These are phyloP conservation scores for Dendrophyllia cribrosa DNA, from an alignment of 64 coral and sea anemone genomes.

Conservation along the genomic window DNA sequence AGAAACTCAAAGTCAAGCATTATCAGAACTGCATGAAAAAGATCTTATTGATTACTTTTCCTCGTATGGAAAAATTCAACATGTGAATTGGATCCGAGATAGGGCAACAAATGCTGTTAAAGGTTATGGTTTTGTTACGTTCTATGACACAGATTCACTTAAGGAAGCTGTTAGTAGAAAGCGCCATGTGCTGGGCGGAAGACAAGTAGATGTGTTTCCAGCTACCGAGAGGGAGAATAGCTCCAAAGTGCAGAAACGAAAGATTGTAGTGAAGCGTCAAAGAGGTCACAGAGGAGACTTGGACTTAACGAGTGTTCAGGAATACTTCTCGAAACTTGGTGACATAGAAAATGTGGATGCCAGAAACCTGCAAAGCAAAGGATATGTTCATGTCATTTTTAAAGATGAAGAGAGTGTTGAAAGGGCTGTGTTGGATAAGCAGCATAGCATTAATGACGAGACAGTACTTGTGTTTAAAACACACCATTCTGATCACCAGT, in stretches of 20 bases:
- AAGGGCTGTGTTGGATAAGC: neutral
- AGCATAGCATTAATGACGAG: neutral
- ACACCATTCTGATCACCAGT: neutral
- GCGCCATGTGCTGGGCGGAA: neutral
- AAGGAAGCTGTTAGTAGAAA: neutral
- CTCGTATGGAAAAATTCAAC: neutral
- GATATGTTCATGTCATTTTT: neutral
- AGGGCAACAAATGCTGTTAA: neutral
- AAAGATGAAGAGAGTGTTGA: constrained; percentile 18
- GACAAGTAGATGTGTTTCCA: constrained; percentile 1
- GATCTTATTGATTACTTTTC: constrained; percentile 19
- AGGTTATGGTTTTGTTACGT: constrained; percentile 4
- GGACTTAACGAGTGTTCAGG: neutral
- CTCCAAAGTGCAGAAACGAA: neutral
- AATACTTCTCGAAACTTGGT: constrained; percentile 7
- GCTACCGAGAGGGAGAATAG: neutral
- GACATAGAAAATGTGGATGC: neutral
- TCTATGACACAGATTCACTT: neutral
- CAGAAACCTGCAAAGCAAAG: neutral
- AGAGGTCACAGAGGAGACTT: neutral
- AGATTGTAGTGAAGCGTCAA: neutral
- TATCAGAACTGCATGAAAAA: neutral
- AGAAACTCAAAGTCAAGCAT: neutral
- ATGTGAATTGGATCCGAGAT: neutral
- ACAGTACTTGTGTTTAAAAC: neutral